Evolutionary conservation across 2,797 vertebrate genomes (phyloP).

Genomic region (Zenarchopterus dispar): DNA sequence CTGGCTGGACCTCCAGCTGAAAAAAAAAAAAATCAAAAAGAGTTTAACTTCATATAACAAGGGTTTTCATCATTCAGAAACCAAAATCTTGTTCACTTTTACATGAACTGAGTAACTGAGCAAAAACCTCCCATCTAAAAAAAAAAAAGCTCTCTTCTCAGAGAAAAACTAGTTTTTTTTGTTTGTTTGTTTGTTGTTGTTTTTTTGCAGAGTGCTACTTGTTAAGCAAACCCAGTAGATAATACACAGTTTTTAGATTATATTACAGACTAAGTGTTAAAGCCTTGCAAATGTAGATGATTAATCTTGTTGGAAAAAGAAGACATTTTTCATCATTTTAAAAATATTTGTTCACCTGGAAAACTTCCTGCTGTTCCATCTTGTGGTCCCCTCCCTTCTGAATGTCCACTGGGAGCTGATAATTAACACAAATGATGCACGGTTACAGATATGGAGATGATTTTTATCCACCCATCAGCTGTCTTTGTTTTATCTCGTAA

Average conservation of each 20-base stretch:
- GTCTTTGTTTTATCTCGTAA: not conserved
- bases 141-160: no score
- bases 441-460: not conserved
- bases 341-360: slow-evolving; percentile 42
- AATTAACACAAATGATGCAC: not conserved
- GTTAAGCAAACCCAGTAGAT: no score
- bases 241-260: no score
- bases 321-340: no score
- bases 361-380: slow-evolving; percentile 33
- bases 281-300: no score
- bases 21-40: slow-evolving; percentile 3
- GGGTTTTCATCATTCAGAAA: not conserved
- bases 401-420: slow-evolving; percentile 37
- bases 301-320: no score
- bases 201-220: no score
- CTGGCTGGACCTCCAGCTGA: slow-evolving; percentile 49
- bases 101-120: not conserved
- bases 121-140: no score
- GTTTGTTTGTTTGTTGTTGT: no score
- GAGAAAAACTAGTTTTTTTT: no score
- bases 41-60: not conserved
- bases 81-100: not conserved
- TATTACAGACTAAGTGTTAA: no score
- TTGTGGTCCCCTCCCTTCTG: slow-evolving; percentile 2
- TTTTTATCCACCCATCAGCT: no score